phyloP scores from a whole-genome alignment of 2,888 invertebrate genomes.

The Sympetrum striolatum region DNA sequence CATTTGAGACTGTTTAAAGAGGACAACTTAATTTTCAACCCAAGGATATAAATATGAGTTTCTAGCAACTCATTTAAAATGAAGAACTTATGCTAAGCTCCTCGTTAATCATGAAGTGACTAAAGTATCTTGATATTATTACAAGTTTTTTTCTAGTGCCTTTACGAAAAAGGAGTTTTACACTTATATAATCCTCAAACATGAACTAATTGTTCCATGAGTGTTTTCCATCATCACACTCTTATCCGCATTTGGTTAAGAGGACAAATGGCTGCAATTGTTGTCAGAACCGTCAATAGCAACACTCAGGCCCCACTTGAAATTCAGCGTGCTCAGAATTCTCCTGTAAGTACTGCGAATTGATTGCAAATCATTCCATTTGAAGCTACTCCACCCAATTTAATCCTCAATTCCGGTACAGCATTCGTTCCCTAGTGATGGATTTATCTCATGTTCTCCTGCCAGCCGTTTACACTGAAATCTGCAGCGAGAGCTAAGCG shows the following conservation, averaged over 20 bases:
- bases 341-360: background rate
- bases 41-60: no score
- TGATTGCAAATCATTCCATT: background rate
- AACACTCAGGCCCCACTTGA: background rate
- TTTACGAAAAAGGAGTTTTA: no score
- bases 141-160: no score
- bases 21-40: no score
- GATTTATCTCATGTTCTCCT: background rate
- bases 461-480: background rate
- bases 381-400: background rate
- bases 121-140: no score
- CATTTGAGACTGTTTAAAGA: no score
- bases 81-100: no score
- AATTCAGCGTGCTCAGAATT: background rate
- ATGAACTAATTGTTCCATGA: no score
- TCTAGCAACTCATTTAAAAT: no score
- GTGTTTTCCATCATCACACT: background rate
- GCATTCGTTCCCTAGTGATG: background rate
- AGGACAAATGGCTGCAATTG: background rate
- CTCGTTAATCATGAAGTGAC: no score
- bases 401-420: background rate
- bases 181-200: no score
- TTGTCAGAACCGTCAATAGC: background rate
- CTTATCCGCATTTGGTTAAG: background rate
- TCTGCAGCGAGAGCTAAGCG: background rate